Evolutionary conservation across 1,140 invertebrate genomes (phyloP), one percentile per base, ranked within the genome.

Genomic region (Bombus ignitus): DNA sequence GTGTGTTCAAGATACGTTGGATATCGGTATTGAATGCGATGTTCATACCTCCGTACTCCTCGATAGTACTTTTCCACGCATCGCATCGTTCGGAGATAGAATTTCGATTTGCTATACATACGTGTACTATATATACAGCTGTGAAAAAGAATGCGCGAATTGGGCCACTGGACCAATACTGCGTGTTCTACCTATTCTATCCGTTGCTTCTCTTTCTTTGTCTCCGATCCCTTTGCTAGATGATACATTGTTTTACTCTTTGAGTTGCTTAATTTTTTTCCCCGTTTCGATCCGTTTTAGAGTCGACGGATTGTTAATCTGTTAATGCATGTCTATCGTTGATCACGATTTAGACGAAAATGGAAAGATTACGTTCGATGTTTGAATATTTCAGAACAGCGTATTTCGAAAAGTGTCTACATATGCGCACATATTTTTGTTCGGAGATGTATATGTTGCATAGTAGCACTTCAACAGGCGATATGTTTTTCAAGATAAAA

Each of bases 81-180:
- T 80, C 89, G 86, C 89, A 88, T 80, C 85, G 75, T 79, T 71
- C 75, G 42, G 72, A 86, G 83, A 90, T 88, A 90, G 89, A 90
- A 90, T 90, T 90, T 86, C 89, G 86, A 87, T 90, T 90, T 90
- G 76, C 83, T 71, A 84, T 73, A 87, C 77, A 70, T 87, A 73
- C 68, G 39, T n/a, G 35, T 39, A 5, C n/a, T 66, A n/a, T 83
- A 85, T 85, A 59, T 83, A 85, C 81, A 80, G 57, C 66, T 53
- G 83, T 74, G 86, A 88, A 76, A 90, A 90, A 78, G 83, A 90
- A 87, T 85, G 75, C 75, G 79, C 86, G 89, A 90, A 90, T 90
- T 90, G 81, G 89, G 81, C 89, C 87, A 90, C 77, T 88, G 86
- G 89, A 81, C 89, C 89, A 86, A 90, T 88, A 88, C 78, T 73